phyloP scores from a whole-genome alignment of 2,113 vertebrate species.

The Acanthisitta chloris region DNA sequence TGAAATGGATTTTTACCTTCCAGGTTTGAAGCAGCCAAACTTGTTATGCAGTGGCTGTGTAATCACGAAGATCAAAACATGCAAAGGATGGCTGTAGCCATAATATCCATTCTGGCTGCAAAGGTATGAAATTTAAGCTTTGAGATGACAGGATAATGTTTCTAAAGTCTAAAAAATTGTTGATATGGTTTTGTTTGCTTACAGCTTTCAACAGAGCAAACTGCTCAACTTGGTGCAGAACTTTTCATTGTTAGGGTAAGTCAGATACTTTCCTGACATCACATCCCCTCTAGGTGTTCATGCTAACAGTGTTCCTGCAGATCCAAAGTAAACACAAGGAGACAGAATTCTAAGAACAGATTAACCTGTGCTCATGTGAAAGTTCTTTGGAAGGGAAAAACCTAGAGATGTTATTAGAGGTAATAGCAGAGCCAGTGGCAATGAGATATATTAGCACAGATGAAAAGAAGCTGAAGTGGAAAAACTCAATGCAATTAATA shows the following conservation, averaged over 20 bases:
- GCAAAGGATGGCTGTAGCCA: slow-evolving; percentile 99
- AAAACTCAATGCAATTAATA: background rate
- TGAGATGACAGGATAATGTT: background rate
- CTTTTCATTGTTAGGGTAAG: slow-evolving; percentile 95
- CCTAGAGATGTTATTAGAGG: background rate
- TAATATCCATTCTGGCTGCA: slow-evolving; percentile 97
- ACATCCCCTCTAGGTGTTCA: background rate
- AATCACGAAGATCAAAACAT: slow-evolving; percentile 99
- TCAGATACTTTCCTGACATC: background rate
- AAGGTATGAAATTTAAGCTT: slow-evolving; percentile 79
- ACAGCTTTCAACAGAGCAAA: slow-evolving; percentile 97
- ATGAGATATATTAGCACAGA: background rate
- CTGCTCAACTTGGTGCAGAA: slow-evolving; percentile 93
- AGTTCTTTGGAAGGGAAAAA: background rate
- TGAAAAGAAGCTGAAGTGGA: background rate
- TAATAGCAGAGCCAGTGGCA: background rate
- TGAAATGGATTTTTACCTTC: background rate
- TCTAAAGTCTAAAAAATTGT: background rate
- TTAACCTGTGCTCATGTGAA: background rate
- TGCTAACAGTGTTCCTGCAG: background rate
- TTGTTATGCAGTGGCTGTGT: slow-evolving; percentile 99
- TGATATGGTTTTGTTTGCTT: slow-evolving; percentile 37
- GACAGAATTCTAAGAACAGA: background rate
- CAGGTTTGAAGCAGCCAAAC: slow-evolving; percentile 98
- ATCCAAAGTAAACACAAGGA: background rate